These are phyloP conservation scores for Erithacus rubecula DNA, from an alignment of 2,797 vertebrate species.

Conservation along the genomic window DNA sequence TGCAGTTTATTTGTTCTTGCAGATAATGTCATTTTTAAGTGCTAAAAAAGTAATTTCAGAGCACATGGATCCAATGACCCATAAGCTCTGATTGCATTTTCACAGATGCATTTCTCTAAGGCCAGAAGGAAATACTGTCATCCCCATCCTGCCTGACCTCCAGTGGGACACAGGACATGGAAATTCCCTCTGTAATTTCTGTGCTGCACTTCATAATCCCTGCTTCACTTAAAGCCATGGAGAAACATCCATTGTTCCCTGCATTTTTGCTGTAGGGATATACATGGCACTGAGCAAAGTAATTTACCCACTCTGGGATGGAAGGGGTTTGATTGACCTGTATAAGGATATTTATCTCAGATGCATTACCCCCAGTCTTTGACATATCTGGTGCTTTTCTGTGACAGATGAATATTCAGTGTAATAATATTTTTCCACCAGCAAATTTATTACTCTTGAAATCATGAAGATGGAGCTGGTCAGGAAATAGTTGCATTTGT, in stretches of 20 bases:
- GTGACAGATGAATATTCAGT: not conserved
- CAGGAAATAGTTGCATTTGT: slow-evolving; percentile 8
- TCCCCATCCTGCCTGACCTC: not conserved
- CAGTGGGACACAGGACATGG: rapidly evolving
- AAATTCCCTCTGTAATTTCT: not conserved
- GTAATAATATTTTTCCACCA: not conserved
- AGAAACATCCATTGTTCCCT: not conserved
- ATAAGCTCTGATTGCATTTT: slow-evolving; percentile 1
- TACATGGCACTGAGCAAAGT: not conserved
- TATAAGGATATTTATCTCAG: not conserved
- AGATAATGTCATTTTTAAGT: slow-evolving; percentile 9
- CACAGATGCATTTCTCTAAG: not conserved
- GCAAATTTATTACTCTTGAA: not conserved
- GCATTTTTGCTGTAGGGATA: not conserved
- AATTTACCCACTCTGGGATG: not conserved
- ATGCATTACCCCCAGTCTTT: not conserved
- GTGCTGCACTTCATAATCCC: not conserved
- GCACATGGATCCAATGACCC: not conserved
- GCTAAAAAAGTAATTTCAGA: not conserved
- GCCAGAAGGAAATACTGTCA: not conserved
- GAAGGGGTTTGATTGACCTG: not conserved
- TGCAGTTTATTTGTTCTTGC: not conserved
- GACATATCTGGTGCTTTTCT: not conserved
- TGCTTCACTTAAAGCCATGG: not conserved
- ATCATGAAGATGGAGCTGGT: not conserved